Evolutionary conservation across 2,888 invertebrate species (phyloP), one percentile per base, ranked within the genome.

Genomic region (Barypeithes pellucidus): DNA sequence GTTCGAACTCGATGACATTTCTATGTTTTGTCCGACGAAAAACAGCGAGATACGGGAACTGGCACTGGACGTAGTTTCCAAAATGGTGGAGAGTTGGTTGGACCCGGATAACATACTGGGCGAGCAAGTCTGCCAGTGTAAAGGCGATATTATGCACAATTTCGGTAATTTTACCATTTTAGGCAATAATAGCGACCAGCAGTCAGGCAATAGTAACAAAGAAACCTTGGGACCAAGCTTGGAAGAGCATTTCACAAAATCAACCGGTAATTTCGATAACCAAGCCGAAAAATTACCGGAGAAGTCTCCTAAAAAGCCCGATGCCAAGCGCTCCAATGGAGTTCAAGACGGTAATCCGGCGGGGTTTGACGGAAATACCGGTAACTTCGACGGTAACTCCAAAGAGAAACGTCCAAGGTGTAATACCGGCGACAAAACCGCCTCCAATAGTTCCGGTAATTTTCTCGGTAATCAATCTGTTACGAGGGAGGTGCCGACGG

Each of bases 401-500:
- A 67, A 67, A 18, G 73, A 75, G 36, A 75, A 75, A 29, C 54
- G 75, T 18, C 75, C 75, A 0, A 33, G 75, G 7, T 75, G 75
- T 24, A 75, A 75, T 18, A 75, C 75, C 1, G 75, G 72, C n/a
- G 75, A 75, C 50, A 72, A 72, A 18, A 75, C 72, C 12, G 75
- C 72, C 2, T 72, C 75, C 9, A 52, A 72, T 3, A 60, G 72
- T 43, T 24, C 59, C 8, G 20, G 45, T n/a, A 16, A 45, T 45
- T 41, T 14, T 22, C 14, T 24, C 14, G 16, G 43, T 29, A 29
- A 57, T 33, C 16, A 57, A 33, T 0, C 54, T 24, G 52, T 52
- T n/a, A 57, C 29, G 11, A 57, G 33, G 33, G 54, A 57, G 33
- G 54, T 57, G 54, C 33, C 54, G 3, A 87, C 87, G 79, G 88